Base-by-base conservation (phyloP, 2,797 vertebrate genomes). In the Botia almorhae region DNA sequence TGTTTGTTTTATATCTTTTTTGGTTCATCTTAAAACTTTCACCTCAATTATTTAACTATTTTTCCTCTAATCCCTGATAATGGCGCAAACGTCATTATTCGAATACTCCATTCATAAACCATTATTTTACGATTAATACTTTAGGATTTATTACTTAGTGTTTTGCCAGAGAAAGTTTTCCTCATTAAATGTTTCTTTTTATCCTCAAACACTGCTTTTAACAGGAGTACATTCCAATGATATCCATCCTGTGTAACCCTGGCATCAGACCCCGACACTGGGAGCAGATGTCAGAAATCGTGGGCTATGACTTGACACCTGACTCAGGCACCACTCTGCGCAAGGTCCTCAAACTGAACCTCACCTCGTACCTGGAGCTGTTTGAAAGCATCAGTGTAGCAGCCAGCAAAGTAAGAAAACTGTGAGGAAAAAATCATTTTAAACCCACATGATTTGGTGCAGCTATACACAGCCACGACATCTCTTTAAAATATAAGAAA, bases 261-360 rank as follows among this genome's bases (percentile, higher is more conserved):
- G 96, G 96, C 64, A 90, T 99, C 85, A 93, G 94, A 91, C 23
- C 89, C 69, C 96, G 95, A 26, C 98, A 99, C 72, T 99, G 98
- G 98, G 82, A 92, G 56, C 93, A 96, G 85, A 96, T 99, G 94
- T 99, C 97, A 69, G 88, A 93, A 74, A 94, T 96, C 73, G 94
- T 93, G 75, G 93, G 91, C 4, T 96, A 92, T 86, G 95, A 98
- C 81, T 92, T 99, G 85, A 98, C 94, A 51, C 98, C 98, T 72
- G 89, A 97, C 80, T 95, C 96, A 83, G 93, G 95, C 81, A 96
- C 94, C 56, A 98, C 96, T 0, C 90, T 99, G 56, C 94, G 94
- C 81, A 98, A 97, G 93, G 82, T 98, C 86, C 93, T 99, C 81
- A 96, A 95, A 86, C 93, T 94, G 85, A 95, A 97, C 76, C 89